Conservation (phyloP, 2,797 vertebrate genomes). For the Psittacula echo region DNA sequence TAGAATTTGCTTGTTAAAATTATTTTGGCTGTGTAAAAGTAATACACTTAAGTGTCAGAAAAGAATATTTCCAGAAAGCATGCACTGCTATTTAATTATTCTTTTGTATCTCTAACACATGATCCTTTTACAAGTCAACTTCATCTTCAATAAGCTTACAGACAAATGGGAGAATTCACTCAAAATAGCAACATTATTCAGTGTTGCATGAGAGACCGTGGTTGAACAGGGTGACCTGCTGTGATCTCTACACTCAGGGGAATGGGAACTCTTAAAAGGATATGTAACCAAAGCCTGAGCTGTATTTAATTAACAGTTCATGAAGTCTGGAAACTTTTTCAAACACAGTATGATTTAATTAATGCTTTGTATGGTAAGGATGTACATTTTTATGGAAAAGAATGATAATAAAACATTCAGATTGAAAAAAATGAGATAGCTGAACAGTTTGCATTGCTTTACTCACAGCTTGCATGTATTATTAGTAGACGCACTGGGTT, state of each 20-base stretch:
- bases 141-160: constrained; percentile 31
- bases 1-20: neutral
- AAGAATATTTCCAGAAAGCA: neutral
- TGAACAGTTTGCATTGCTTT: neutral
- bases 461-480: neutral
- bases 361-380: neutral
- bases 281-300: constrained; percentile 21
- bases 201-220: neutral
- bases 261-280: constrained; percentile 4
- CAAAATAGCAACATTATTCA: constrained; percentile 19
- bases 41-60: neutral
- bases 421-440: neutral
- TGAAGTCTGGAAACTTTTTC: constrained; percentile 33
- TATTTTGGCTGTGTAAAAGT: neutral
- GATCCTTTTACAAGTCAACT: neutral
- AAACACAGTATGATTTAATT: constrained; percentile 25
- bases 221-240: constrained; percentile 19
- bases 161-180: constrained; percentile 34
- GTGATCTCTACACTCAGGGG: constrained; percentile 25
- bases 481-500: neutral
- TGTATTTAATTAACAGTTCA: constrained; percentile 54
- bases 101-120: constrained; percentile 7
- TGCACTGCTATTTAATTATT: constrained; percentile 16
- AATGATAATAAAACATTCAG: neutral
- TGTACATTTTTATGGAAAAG: neutral